Evolutionary conservation across 2,797 vertebrate species (phyloP), one percentile per base, ranked within the genome.

Genomic region (Thripadectes ignobilis): DNA sequence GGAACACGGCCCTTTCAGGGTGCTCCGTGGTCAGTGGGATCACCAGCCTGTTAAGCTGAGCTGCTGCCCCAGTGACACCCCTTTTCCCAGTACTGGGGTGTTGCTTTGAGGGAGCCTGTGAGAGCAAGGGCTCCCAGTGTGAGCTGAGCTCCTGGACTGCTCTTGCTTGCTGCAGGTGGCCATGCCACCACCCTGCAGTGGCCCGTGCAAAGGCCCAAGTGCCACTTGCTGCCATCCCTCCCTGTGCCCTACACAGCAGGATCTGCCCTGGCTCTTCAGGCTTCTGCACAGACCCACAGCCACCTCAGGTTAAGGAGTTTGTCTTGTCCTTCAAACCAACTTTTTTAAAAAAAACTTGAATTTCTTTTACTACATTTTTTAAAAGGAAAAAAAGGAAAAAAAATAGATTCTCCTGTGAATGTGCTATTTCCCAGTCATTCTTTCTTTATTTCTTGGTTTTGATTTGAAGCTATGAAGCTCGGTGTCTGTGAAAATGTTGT

Each of bases 271-370:
- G 45, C 73, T 69, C 80, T 46, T 65, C 46, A 48, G 66, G 32
- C 54, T 39, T 57, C 55, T 55, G 89, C 75, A 24, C 77, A 36
- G 82, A 76, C 21, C 54, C 2, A 4, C 51, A 62, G 62, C 74
- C 85, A 26, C 29, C 49, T 78, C 88, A 46, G 69, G 17, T 69
- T 57, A 41, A 41, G 91, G 77, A 58, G 82, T 85, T 92, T 81
- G 91, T 93, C 94, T 96, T 96, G 88, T 97, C 97, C 97, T 98
- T 97, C 96, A 97, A 96, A 96, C 97, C 98, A 97, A 96, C 94
- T 65, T 92, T 96, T 96, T 85, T 88, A 59, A 3, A 93, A 92
- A 52, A 92, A 58, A 95, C 97, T 98, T 97, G 95, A 97, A 98
- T 97, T 98, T 96, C 96, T 98, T 98, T 97, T 93, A 91, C 79